Evolutionary conservation across 2,888 invertebrate genomes (phyloP).

Genomic region (Chrysolina haemoptera): DNA sequence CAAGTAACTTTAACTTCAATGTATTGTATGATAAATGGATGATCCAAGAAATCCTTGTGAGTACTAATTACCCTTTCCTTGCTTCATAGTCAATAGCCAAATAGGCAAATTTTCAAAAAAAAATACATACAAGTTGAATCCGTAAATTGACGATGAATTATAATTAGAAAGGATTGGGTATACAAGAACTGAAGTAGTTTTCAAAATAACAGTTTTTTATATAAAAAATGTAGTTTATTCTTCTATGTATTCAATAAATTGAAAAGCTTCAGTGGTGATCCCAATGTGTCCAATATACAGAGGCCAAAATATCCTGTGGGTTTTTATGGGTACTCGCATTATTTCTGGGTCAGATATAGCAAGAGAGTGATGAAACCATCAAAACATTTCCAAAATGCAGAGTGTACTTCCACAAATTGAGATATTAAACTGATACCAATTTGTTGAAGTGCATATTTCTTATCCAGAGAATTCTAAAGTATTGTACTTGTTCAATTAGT

Average conservation of each 20-base stretch:
- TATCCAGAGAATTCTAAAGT: slow-evolving; percentile 25
- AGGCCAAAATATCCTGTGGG: not conserved
- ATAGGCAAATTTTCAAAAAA: not conserved
- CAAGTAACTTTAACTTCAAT: slow-evolving; percentile 30
- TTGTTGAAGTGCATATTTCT: slow-evolving; percentile 27
- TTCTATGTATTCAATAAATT: too few relatives aligned
- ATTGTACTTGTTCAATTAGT: slow-evolving; percentile 14
- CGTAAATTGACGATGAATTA: too few relatives aligned
- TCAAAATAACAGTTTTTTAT: too few relatives aligned
- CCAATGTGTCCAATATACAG: not conserved
- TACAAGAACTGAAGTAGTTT: too few relatives aligned
- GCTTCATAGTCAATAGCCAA: not conserved
- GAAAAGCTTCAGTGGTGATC: too few relatives aligned
- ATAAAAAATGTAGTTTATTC: too few relatives aligned
- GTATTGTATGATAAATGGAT: slow-evolving; percentile 17
- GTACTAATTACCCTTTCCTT: not conserved
- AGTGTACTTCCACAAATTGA: slow-evolving; percentile 23
- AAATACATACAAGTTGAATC: not conserved
- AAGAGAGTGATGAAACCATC: slow-evolving; percentile 4
- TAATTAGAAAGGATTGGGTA: too few relatives aligned
- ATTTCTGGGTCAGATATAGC: not conserved
- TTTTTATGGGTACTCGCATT: slow-evolving; percentile 1
- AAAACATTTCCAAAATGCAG: slow-evolving; percentile 13
- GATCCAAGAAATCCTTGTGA: slow-evolving; percentile 12
- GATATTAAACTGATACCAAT: slow-evolving; percentile 9